phyloP scores from a whole-genome alignment of 1,140 invertebrate species.

The Mycetomoellerius zeteki region DNA sequence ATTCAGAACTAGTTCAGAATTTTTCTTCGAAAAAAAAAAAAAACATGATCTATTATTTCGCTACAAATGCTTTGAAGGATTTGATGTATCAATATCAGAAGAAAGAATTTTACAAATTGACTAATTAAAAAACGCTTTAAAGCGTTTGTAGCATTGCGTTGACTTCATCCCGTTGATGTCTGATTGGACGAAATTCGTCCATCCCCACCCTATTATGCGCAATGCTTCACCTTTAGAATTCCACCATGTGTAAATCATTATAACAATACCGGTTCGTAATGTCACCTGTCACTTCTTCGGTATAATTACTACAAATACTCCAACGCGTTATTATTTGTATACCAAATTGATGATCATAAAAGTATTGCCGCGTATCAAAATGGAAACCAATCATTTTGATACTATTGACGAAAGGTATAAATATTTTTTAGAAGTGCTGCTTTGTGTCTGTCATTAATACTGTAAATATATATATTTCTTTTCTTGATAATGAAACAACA shows the following conservation, averaged over 20 bases:
- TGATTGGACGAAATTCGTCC: no score
- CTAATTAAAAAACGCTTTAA: no score
- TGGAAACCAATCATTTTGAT: conserved; percentile 61
- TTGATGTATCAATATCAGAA: no score
- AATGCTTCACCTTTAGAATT: no score
- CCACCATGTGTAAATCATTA: neutral
- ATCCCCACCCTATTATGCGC: no score
- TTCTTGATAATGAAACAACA: neutral
- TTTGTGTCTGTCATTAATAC: neutral
- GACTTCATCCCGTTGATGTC: no score
- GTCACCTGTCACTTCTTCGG: neutral
- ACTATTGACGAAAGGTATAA: conserved; percentile 64
- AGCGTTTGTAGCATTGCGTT: no score
- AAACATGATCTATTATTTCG: no score
- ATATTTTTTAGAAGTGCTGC: neutral
- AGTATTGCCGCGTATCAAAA: conserved; percentile 42
- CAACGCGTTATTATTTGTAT: neutral
- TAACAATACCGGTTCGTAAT: neutral
- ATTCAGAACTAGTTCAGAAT: no score
- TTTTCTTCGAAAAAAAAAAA: no score
- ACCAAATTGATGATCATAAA: neutral
- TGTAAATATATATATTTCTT: neutral
- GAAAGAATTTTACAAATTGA: no score
- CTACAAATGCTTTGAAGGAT: no score
- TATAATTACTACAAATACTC: neutral